Conservation (phyloP, 2,888 invertebrate genomes). For the Meganola albula region DNA sequence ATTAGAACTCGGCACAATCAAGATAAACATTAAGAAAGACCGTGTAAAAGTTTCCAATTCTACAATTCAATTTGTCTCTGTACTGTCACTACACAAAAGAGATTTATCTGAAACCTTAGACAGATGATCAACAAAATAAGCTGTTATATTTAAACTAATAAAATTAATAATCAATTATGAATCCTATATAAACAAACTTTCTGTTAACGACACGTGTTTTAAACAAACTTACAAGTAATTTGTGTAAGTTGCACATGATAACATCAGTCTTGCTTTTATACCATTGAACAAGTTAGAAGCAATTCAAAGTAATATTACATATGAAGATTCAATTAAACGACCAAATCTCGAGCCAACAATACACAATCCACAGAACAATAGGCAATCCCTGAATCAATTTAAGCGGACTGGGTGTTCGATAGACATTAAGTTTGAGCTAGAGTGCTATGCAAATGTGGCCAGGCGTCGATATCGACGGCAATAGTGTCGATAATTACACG, state of each 20-base stretch:
- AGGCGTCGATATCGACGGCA: conserved; percentile 50
- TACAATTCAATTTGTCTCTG: conserved; percentile 32
- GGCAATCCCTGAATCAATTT: conserved; percentile 54
- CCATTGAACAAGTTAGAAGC: conserved; percentile 29
- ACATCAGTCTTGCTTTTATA: too few species aligned
- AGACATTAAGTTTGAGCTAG: conserved; percentile 33
- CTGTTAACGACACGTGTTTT: too few species aligned
- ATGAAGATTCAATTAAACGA: conserved; percentile 50
- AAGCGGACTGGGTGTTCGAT: conserved; percentile 34
- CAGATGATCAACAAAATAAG: too few species aligned
- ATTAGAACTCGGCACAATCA: too few species aligned
- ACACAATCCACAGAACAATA: conserved; percentile 57
- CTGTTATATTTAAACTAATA: too few species aligned
- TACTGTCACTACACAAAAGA: too few species aligned
- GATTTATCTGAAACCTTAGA: too few species aligned
- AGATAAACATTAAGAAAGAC: too few species aligned
- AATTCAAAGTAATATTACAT: conserved; percentile 40
- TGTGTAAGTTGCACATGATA: too few species aligned
- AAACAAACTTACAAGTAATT: too few species aligned
- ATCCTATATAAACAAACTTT: too few species aligned
- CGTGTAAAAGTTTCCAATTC: conserved; percentile 30
- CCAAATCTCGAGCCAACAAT: conserved; percentile 44
- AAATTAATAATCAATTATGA: too few species aligned
- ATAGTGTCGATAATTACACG: conserved; percentile 64
- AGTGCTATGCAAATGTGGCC: conserved; percentile 57